A percentile compares a stretch with the other conserved stretches of the same genome.
Evolutionary conservation across 2,888 invertebrate genomes (phyloP).

Genomic region (Chalcosyrphus nemorum): DNA sequence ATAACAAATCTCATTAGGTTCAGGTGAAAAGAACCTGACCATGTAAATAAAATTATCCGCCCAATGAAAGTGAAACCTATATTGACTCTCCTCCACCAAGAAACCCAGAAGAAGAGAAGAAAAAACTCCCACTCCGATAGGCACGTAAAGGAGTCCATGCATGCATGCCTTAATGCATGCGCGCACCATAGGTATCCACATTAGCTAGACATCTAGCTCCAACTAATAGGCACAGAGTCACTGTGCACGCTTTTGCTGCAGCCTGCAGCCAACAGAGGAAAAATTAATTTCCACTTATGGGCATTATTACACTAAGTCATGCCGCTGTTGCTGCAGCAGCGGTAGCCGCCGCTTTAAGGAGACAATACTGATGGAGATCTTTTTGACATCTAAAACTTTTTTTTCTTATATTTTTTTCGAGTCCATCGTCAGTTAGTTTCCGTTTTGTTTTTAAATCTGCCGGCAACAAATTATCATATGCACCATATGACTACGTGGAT

Average conservation of each 20-base stretch:
- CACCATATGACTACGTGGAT: conserved; percentile 54
- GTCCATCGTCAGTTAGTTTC: conserved; percentile 46
- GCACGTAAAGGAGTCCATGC: conserved; percentile 49
- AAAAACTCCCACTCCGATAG: conserved; percentile 5
- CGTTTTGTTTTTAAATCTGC: conserved; percentile 46
- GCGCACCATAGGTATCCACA: conserved; percentile 49
- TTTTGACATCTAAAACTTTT: conserved; percentile 61
- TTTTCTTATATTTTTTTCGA: conserved; percentile 17
- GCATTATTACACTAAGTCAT: conserved; percentile 70
- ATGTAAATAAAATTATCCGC: conserved; percentile 2
- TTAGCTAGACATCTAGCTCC: conserved; percentile 50
- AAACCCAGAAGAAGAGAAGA: not conserved
- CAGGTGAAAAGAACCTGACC: conserved; percentile 5
- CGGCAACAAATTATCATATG: conserved; percentile 61
- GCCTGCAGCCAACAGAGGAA: conserved; percentile 26
- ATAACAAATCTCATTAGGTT: not conserved
- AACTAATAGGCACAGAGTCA: conserved; percentile 50
- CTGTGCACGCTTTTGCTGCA: not conserved
- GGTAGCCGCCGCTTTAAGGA: conserved; percentile 39
- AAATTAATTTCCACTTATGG: conserved; percentile 72
- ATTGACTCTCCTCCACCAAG: not conserved
- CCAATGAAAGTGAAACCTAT: conserved; percentile 46
- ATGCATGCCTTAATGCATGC: conserved; percentile 47
- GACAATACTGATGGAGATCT: conserved; percentile 60
- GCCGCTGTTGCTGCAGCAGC: conserved; percentile 5